Conservation (phyloP, 2,113 vertebrate genomes). For the Ictalurus furcatus region DNA sequence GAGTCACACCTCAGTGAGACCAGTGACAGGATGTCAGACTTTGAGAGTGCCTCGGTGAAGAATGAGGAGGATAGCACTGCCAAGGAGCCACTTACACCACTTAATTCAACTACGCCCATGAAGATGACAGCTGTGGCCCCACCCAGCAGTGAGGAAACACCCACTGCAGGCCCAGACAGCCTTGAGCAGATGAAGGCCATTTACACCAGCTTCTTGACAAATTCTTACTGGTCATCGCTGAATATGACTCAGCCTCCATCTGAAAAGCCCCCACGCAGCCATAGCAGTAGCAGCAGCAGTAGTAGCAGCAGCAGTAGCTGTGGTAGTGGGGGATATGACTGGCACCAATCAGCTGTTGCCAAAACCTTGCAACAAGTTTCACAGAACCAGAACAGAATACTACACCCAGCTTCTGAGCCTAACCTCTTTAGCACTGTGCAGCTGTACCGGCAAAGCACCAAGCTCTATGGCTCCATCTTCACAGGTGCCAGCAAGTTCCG, state of each 20-base stretch:
- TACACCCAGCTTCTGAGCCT: slow-evolving; percentile 79
- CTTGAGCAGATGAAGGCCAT: slow-evolving; percentile 99
- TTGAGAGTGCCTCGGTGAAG: slow-evolving; percentile 91
- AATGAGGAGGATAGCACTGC: slow-evolving; percentile 87
- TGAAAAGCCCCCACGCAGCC: slow-evolving; percentile 82
- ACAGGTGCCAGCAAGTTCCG: slow-evolving; percentile 98
- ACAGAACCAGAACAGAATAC: slow-evolving; percentile 83
- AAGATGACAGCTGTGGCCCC: slow-evolving; percentile 54
- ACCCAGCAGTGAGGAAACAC: slow-evolving; percentile 76
- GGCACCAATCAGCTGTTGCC: slow-evolving; percentile 97
- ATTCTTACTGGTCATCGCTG: slow-evolving; percentile 98
- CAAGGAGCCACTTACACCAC: slow-evolving; percentile 80
- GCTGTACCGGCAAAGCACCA: slow-evolving; percentile 96
- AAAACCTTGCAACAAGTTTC: slow-evolving; percentile 95
- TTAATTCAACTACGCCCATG: slow-evolving; percentile 62
- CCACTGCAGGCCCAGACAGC: slow-evolving; percentile 80
- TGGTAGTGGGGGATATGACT: slow-evolving; percentile 93
- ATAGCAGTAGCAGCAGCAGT: slow-evolving; percentile 92
- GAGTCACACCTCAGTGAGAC: slow-evolving; percentile 97
- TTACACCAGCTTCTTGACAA: slow-evolving; percentile 96
- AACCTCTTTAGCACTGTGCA: slow-evolving; percentile 98
- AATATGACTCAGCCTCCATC: slow-evolving; percentile 85
- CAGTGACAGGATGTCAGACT: slow-evolving; percentile 96
- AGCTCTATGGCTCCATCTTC: slow-evolving; percentile 98
- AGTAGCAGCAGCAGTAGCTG: slow-evolving; percentile 95